These are phyloP conservation scores for Elysia crispata DNA, from an alignment of 2,888 invertebrate genomes.

Conservation along the genomic window DNA sequence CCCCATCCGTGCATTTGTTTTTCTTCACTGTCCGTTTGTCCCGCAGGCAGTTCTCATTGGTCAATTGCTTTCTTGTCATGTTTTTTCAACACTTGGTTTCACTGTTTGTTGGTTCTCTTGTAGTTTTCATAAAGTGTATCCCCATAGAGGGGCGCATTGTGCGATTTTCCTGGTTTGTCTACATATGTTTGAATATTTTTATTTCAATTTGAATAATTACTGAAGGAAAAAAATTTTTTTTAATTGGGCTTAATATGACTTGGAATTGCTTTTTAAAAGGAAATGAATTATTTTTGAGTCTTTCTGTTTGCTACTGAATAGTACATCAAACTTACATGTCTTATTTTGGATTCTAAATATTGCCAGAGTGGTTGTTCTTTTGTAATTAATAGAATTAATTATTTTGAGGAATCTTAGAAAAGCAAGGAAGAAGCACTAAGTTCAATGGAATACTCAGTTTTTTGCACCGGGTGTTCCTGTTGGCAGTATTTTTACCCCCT, in stretches of 20 bases:
- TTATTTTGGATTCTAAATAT: background rate
- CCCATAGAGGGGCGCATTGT: conserved; percentile 35
- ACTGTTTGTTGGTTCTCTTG: conserved; percentile 49
- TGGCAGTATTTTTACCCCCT: too few relatives aligned
- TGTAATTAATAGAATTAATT: too few relatives aligned
- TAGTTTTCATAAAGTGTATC: conserved; percentile 44
- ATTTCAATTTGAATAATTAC: background rate
- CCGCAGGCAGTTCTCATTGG: conserved; percentile 48
- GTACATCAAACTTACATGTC: too few relatives aligned
- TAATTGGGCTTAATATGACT: background rate
- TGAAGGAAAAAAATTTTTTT: background rate
- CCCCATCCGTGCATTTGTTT: conserved; percentile 48
- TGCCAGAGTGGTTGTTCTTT: too few relatives aligned
- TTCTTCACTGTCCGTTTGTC: conserved; percentile 50
- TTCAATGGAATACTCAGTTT: too few relatives aligned
- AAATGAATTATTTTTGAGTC: too few relatives aligned
- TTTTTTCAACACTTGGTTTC: conserved; percentile 27
- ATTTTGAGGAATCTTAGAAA: too few relatives aligned
- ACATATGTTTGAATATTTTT: background rate
- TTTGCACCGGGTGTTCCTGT: too few relatives aligned
- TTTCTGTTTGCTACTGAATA: too few relatives aligned
- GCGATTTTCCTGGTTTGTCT: background rate
- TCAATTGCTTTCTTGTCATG: conserved; percentile 40
- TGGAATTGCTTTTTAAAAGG: background rate
- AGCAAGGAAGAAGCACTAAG: too few relatives aligned